Base-by-base conservation (phyloP, 2,113 vertebrate genomes). In the Saccopteryx leptura region DNA sequence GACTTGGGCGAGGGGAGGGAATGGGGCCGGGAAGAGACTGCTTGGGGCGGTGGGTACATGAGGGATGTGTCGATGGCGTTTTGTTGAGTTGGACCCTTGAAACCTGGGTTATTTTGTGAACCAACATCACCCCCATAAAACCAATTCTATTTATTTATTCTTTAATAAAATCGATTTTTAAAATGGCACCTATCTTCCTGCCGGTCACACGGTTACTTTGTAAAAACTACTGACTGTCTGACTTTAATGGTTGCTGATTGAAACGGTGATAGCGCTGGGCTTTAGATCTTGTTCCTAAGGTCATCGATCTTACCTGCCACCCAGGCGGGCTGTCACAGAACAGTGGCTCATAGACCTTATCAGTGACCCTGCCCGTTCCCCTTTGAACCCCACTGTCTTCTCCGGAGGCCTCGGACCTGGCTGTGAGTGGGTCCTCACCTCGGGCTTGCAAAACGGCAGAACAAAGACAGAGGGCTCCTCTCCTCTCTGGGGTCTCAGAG, bases 231-330 rank as follows among this genome's bases (percentile, higher is more conserved):
- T 39, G 39, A 39, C 74, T 52, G 17, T 24, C 48, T 18, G 39
- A 66, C 14, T 66, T 87, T 95, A 86, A 75, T 92, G 31, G 50
- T 24, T 69, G 69, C 39, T 84, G 26, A 92, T 23, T 79, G 48
- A 87, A 91, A 58, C 1, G 15, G 33, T 89, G 75, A 60, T 2
- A 78, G 31, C 39, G 52, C 31, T n/a, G 82, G 83, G 72, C 61
- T 93, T 91, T 52, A 91, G 82, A 69, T 88, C 24, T 81, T 39
- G 9, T 68, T 96, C 33, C 56, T 88, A 92, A 92, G 54, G 61
- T 63, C 61, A 24, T 81, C 56, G 81, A 71, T 71, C 21, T 48
- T 31, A 31, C 17, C 54, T 48, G 61, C 61, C 31, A 28, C 1
- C 15, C n/a, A 33, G 23, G 33, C 4, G 28, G 2, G 26, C 46